Conservation (phyloP, 2,888 invertebrate species). For the Drosophila melanosoma region DNA sequence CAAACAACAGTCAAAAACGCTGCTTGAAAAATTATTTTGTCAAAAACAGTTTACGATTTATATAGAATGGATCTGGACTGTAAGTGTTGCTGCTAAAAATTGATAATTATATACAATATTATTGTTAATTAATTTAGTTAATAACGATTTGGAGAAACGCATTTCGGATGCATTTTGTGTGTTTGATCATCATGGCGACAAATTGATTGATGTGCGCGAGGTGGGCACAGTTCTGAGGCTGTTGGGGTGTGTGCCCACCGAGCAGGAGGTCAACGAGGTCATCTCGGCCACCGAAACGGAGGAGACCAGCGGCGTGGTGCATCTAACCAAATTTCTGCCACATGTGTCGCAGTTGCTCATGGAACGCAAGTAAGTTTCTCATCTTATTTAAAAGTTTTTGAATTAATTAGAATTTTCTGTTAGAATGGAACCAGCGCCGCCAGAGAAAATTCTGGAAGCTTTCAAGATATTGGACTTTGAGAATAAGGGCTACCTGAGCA, state of each 20-base stretch:
- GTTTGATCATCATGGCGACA: constrained; percentile 95
- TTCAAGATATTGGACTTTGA: constrained; percentile 93
- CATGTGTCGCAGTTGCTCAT: constrained; percentile 91
- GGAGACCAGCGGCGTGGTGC: constrained; percentile 90
- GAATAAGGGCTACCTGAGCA: constrained; percentile 91
- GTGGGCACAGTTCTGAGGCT: constrained; percentile 95
- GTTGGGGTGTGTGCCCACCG: constrained; percentile 94
- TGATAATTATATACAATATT: too few species aligned
- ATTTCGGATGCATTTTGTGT: constrained; percentile 95
- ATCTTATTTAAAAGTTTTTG: rapidly evolving
- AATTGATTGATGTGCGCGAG: constrained; percentile 95
- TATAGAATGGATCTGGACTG: constrained; percentile 65
- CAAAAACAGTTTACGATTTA: constrained; percentile 2
- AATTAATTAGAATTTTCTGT: background rate
- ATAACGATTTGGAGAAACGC: constrained; percentile 90
- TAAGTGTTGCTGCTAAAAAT: constrained; percentile 32
- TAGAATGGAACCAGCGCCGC: constrained; percentile 93
- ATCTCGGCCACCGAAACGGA: constrained; percentile 94
- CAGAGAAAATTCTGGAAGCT: constrained; percentile 93
- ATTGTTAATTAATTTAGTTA: too few species aligned
- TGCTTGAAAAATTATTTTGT: background rate
- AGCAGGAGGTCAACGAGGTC: constrained; percentile 96
- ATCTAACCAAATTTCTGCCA: constrained; percentile 91
- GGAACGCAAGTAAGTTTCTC: constrained; percentile 89
- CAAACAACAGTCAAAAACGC: constrained; percentile 16